Conservation (phyloP, 2,888 invertebrate genomes). For the Nipponacmea schrenckii region DNA sequence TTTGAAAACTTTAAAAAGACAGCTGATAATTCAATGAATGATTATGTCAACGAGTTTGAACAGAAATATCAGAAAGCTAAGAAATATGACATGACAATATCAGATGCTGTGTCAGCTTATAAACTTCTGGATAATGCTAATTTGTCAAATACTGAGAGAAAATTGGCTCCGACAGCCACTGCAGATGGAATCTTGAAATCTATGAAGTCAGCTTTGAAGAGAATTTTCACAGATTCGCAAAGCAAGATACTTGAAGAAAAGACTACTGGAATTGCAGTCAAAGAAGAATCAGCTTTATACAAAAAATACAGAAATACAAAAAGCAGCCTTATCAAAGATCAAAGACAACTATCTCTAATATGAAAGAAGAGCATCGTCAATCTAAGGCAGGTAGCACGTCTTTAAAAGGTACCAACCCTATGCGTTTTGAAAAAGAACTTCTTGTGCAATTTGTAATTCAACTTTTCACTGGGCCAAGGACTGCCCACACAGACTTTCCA, state of each 20-base stretch:
- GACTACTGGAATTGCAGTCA: background rate
- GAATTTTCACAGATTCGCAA: conserved; percentile 4
- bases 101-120: conserved; percentile 13
- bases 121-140: conserved; percentile 16
- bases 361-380: background rate
- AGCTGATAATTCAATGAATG: conserved; percentile 1
- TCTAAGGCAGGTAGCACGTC: background rate
- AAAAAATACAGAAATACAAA: background rate
- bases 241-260: conserved; percentile 1
- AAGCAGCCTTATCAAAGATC: background rate
- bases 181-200: conserved; percentile 14
- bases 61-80: conserved; percentile 8
- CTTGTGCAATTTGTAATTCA: conserved; percentile 12
- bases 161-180: conserved; percentile 20
- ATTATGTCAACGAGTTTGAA: conserved; percentile 10
- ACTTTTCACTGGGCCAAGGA: conserved; percentile 23
- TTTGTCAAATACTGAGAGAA: conserved; percentile 19
- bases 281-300: background rate
- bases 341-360: background rate
- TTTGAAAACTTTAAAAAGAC: conserved; percentile 1
- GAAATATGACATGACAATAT: background rate
- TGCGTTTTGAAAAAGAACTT: conserved; percentile 5
- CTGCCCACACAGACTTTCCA: conserved; percentile 1
- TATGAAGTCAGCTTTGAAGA: conserved; percentile 20
- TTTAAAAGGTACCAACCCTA: background rate